These are phyloP conservation scores for Leucophenga varia DNA, from an alignment of 1,140 invertebrate genomes.

Conservation along the genomic window DNA sequence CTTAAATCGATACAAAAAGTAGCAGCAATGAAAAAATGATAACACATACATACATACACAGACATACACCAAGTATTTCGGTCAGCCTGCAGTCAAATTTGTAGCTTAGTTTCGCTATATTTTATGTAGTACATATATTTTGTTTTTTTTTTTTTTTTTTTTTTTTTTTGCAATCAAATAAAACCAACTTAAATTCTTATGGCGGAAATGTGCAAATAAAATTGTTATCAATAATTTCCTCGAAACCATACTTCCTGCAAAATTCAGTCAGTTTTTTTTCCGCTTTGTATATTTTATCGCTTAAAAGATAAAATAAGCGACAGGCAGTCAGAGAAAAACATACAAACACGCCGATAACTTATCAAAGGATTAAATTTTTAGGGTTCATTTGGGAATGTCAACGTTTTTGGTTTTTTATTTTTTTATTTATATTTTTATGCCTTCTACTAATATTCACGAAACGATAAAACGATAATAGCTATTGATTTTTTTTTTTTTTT, in stretches of 20 bases:
- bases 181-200: neutral
- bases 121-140: too few species aligned
- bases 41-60: too few species aligned
- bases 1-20: too few species aligned
- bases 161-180: neutral
- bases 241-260: neutral
- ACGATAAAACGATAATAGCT: too few species aligned
- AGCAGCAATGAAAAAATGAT: too few species aligned
- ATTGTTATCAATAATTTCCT: constrained; percentile 43
- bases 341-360: constrained; percentile 19
- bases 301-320: too few species aligned
- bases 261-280: constrained; percentile 4
- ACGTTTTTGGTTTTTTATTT: constrained; percentile 17
- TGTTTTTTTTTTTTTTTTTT: constrained; percentile 32
- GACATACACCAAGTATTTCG: too few species aligned
- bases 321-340: too few species aligned
- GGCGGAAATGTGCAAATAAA: constrained; percentile 42
- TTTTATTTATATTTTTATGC: constrained; percentile 8
- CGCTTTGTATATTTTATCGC: neutral
- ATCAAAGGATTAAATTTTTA: constrained; percentile 37
- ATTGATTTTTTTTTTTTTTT: too few species aligned
- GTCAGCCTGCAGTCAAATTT: too few species aligned
- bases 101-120: too few species aligned
- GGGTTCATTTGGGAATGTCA: constrained; percentile 27
- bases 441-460: constrained; percentile 7